A percentile compares a stretch with the other conserved stretches of the same genome.
phyloP scores from a whole-genome alignment of 2,888 invertebrate genomes.

The Antheraea yamamai region DNA sequence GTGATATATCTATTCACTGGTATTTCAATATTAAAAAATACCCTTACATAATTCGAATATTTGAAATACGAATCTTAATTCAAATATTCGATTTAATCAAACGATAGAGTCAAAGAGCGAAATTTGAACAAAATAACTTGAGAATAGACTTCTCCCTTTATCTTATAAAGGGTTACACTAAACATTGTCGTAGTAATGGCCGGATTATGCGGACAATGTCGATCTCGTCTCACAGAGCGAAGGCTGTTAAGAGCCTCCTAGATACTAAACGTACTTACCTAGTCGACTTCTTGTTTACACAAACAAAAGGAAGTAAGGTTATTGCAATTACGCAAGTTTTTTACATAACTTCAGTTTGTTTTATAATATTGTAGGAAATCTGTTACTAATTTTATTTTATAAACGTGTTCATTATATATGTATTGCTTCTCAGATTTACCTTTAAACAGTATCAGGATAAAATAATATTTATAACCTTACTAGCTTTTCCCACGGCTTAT shows the following conservation, averaged over 20 bases:
- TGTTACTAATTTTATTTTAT: too few relatives aligned
- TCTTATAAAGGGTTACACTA: slow-evolving; percentile 33
- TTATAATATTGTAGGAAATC: not conserved
- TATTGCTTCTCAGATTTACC: too few relatives aligned
- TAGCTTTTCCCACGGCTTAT: too few relatives aligned
- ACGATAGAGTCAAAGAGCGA: not conserved
- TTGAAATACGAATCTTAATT: not conserved
- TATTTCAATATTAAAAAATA: not conserved
- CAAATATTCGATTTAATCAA: not conserved
- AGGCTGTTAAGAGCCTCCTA: not conserved
- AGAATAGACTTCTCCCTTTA: slow-evolving; percentile 32
- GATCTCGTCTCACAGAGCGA: not conserved
- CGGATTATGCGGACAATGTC: slow-evolving; percentile 27
- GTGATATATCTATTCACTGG: not conserved
- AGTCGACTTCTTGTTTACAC: not conserved
- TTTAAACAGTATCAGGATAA: too few relatives aligned
- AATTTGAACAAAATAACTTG: slow-evolving; percentile 12
- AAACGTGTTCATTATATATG: too few relatives aligned
- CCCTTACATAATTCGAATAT: not conserved
- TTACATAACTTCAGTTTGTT: not conserved
- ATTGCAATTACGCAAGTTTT: not conserved
- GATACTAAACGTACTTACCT: not conserved
- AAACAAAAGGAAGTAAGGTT: not conserved
- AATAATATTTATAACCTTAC: too few relatives aligned
- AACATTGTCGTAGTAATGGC: slow-evolving; percentile 38